A percentile compares a stretch with the other conserved stretches of the same genome.
These are phyloP conservation scores for Benitochromis conjunctus DNA, from an alignment of 2,113 vertebrate genomes.

Conservation along the genomic window DNA sequence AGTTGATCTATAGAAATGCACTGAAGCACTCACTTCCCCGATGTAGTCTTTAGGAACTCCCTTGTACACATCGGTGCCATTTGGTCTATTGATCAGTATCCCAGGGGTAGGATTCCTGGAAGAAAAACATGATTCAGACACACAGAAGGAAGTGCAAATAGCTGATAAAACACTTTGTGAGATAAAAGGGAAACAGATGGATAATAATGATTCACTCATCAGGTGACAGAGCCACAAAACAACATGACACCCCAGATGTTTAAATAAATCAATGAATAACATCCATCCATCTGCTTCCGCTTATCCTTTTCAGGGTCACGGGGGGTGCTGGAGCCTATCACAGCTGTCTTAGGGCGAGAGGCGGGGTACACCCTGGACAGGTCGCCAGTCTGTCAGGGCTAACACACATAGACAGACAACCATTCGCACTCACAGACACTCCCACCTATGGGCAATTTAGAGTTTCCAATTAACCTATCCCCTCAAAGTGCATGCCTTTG, in stretches of 20 bases:
- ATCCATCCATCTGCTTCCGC: no score
- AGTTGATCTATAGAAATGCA: not conserved
- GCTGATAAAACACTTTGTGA: not conserved
- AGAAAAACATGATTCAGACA: not conserved
- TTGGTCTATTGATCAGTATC: conserved; percentile 88
- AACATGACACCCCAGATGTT: not conserved
- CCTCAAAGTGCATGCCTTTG: no score
- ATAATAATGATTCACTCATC: not conserved
- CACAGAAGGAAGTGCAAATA: conserved; percentile 1
- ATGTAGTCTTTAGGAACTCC: conserved; percentile 90
- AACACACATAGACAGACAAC: no score
- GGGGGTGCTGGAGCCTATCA: no score
- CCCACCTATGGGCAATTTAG: no score
- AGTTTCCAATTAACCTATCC: no score
- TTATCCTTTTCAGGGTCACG: no score
- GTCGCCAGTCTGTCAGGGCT: no score
- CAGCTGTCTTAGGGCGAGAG: no score
- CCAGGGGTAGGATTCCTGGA: conserved; percentile 91
- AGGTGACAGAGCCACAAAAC: not conserved
- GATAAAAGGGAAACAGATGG: not conserved
- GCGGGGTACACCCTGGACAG: no score
- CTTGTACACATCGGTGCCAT: conserved; percentile 89
- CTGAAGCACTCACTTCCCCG: conserved; percentile 71
- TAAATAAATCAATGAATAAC: not conserved
- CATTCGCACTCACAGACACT: no score